Evolutionary conservation across 1,140 invertebrate species (phyloP), one percentile per base, ranked within the genome.

Genomic region (Drosophila ficusphila): DNA sequence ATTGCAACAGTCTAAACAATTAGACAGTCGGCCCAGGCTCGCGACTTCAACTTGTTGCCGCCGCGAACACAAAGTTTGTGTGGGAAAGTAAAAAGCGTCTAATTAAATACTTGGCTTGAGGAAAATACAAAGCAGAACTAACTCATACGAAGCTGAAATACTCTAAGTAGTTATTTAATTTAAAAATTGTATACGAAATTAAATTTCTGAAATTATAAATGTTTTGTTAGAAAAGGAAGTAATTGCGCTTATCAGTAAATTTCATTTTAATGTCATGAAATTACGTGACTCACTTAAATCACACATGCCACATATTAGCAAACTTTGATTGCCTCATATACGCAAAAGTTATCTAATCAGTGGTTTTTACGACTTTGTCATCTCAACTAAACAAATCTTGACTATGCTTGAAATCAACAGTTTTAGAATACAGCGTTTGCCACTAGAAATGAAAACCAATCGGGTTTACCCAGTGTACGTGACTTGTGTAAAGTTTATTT

Each of bases 1-100:
- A 83, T 85, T 83, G 73, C 70, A 67, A 19, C 54, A 85, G 79
- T 85, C 79, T 65, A 79, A 83, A 83, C 79, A 83, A 83, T 83
- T 79, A 83, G 79, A 74, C 71, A 58, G 65, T 18, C 42, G 29
- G 36, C n/a, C 33, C 18, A 19, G 62, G 60, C 56, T 42, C 11
- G 56, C 41, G 21, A 19, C 52, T 79, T 49, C 64, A 85, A 85
- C 79, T 83, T 85, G 79, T 83, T 83, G 79, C 29, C 31, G 49
- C 64, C 49, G 29, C 27, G 44, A 27, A 67, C 19, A 67, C n/a
- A 49, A 51, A 49, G 42, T 31, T 31, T 52, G 44, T n/a, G 38
- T 60, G 49, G 56, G 78, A 74, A 83, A 83, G 46, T 79, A 65
- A 83, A 77, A 81, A 85, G 57, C 74, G 75, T 74, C 56, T 78